Evolutionary conservation across 2,888 invertebrate genomes (phyloP).

Genomic region (Cheiracanthium punctorium): DNA sequence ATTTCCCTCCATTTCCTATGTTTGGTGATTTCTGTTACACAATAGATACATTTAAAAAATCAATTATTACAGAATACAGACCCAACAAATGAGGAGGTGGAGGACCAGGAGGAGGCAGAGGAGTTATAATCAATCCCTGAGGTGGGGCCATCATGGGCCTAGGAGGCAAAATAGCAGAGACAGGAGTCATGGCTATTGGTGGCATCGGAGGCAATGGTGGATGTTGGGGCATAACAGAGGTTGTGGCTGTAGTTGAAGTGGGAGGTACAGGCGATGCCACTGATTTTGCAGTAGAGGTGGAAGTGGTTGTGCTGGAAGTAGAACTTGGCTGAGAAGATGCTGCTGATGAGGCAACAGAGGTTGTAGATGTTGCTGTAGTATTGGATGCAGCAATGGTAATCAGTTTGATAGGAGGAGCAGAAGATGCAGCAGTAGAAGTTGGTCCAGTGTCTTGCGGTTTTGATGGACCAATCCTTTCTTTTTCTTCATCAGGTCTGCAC

Average conservation of each 20-base stretch:
- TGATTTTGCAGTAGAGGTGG: slow-evolving; percentile 66
- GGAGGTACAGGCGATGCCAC: slow-evolving; percentile 70
- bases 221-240: slow-evolving; percentile 60
- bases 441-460: slow-evolving; percentile 67
- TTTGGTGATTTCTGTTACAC: no score
- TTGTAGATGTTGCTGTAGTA: slow-evolving; percentile 74
- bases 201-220: slow-evolving; percentile 76
- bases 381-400: slow-evolving; percentile 70
- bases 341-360: slow-evolving; percentile 76
- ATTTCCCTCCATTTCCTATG: no score
- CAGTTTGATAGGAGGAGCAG: slow-evolving; percentile 74
- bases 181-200: slow-evolving; percentile 75
- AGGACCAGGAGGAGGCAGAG: slow-evolving; percentile 65
- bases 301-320: slow-evolving; percentile 73
- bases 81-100: slow-evolving; percentile 80
- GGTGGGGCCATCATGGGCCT: slow-evolving; percentile 73
- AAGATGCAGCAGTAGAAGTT: slow-evolving; percentile 19
- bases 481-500: slow-evolving; percentile 89
- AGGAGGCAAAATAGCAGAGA: slow-evolving; percentile 74
- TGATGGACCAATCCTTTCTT: slow-evolving; percentile 94
- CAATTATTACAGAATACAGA: slow-evolving; percentile 74
- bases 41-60: no score
- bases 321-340: slow-evolving; percentile 44
- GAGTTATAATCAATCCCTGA: slow-evolving; percentile 72
- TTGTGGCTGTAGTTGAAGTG: slow-evolving; percentile 67